Evolutionary conservation across 2,797 vertebrate species (phyloP), one percentile per base, ranked within the genome.

Genomic region (Pelochelys cantorii): DNA sequence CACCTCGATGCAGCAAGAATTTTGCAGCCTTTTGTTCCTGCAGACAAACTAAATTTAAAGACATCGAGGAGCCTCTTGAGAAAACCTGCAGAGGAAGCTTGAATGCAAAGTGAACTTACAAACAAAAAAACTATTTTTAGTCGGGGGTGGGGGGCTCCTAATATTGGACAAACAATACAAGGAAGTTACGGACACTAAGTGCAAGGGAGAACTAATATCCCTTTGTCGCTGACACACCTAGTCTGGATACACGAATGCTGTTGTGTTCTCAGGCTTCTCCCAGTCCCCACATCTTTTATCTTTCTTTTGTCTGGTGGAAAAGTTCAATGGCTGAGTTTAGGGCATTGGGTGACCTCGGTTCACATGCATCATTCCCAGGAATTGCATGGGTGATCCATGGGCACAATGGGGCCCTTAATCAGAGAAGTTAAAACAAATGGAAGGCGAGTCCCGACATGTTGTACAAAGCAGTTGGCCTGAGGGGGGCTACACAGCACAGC

Each of bases 111-210:
- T 97, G 97, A 98, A 98, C 96, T 97, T 98, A 97, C 98, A 98
- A 99, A 99, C 98, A 98, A 99, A 98, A 98, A 98, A 97, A 96
- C 97, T 98, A 98, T 98, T 99, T 99, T 99, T 99, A 99, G 98
- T 97, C 97, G 34, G 59, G 4, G 1, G 87, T 79, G 96, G 94
- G 96, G 96, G 97, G 96, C 98, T 98, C 97, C 97, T 98, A 97
- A 97, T 97, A 95, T 86, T 55, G 90, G 91, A 96, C 83, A 97
- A 97, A 99, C 99, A 99, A 99, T 99, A 96, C 97, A 93, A 98
- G 99, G 99, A 99, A 99, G 97, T 98, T 95, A 97, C 92, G 98
- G 98, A 98, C 92, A 98, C 98, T 97, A 97, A 98, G 97, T 86
- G 90, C 96, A 86, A 97, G 85, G 97, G 98, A 98, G 97, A 93